These are phyloP conservation scores for Rhagonycha fulva DNA, from an alignment of 2,888 invertebrate genomes.

Conservation along the genomic window DNA sequence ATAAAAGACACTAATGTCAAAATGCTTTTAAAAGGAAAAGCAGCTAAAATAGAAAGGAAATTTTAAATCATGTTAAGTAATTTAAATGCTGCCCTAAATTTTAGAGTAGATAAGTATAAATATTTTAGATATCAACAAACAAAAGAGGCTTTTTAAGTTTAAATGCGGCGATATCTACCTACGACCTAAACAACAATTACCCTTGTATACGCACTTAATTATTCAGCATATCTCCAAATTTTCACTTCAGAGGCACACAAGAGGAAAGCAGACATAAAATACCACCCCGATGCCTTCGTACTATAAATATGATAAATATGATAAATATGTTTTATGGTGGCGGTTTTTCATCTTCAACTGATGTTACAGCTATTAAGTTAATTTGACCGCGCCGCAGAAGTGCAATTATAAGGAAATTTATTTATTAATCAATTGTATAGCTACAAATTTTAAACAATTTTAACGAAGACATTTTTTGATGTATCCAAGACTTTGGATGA, in stretches of 20 bases:
- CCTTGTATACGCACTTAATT: neutral
- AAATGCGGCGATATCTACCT: neutral
- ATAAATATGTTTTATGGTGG: neutral
- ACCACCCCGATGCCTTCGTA: neutral
- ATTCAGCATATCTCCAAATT: neutral
- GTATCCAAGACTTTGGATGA: too few species aligned
- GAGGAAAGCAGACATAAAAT: neutral
- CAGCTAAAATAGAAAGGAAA: neutral
- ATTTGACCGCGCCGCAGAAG: neutral
- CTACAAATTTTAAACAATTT: too few species aligned
- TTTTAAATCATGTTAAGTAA: neutral
- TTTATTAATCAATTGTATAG: too few species aligned
- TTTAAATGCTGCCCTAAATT: neutral
- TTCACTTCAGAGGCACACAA: neutral
- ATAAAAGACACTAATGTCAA: neutral
- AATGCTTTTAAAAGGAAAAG: neutral
- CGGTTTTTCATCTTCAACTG: too few species aligned
- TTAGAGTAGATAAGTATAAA: neutral
- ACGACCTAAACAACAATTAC: neutral
- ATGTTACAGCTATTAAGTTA: neutral
- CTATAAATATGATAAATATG: neutral
- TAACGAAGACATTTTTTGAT: too few species aligned
- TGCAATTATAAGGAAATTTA: neutral
- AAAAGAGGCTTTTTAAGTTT: neutral
- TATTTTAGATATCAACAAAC: neutral